These are phyloP conservation scores for Polydesmus complanatus DNA, from an alignment of 2,888 invertebrate genomes.

Conservation along the genomic window DNA sequence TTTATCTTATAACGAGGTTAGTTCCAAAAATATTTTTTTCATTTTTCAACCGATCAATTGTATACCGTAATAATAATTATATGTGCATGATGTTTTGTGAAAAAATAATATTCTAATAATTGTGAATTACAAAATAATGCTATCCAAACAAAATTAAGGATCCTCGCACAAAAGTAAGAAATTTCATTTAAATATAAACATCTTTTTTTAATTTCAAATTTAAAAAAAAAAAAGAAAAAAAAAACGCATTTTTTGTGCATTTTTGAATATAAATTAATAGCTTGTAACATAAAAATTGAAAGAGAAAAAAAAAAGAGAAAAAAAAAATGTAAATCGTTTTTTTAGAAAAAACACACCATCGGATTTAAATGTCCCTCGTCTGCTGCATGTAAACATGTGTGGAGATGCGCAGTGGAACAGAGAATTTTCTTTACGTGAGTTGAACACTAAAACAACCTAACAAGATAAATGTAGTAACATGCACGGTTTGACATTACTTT, in stretches of 20 bases:
- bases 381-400: slow-evolving; percentile 84
- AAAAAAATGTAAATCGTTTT: slow-evolving; percentile 23
- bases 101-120: too few relatives aligned
- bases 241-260: too few relatives aligned
- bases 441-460: too few relatives aligned
- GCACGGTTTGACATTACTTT: too few relatives aligned
- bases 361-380: slow-evolving; percentile 91
- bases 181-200: too few relatives aligned
- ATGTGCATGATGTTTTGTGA: too few relatives aligned
- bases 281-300: too few relatives aligned
- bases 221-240: too few relatives aligned
- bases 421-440: slow-evolving; percentile 93
- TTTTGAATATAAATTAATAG: too few relatives aligned
- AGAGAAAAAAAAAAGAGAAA: not conserved
- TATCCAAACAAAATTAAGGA: slow-evolving; percentile 29
- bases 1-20: slow-evolving; percentile 78
- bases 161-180: slow-evolving; percentile 40
- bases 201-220: too few relatives aligned
- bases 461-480: too few relatives aligned
- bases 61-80: too few relatives aligned
- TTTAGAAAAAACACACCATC: slow-evolving; percentile 80
- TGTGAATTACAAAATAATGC: slow-evolving; percentile 4
- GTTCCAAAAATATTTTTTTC: slow-evolving; percentile 22
- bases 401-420: slow-evolving; percentile 95
- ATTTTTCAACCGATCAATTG: not conserved